Percentiles rank a stretch among this genome's conserved stretches.
These are phyloP conservation scores for Colostygia pectinataria DNA, from an alignment of 2,888 invertebrate genomes.

Conservation along the genomic window DNA sequence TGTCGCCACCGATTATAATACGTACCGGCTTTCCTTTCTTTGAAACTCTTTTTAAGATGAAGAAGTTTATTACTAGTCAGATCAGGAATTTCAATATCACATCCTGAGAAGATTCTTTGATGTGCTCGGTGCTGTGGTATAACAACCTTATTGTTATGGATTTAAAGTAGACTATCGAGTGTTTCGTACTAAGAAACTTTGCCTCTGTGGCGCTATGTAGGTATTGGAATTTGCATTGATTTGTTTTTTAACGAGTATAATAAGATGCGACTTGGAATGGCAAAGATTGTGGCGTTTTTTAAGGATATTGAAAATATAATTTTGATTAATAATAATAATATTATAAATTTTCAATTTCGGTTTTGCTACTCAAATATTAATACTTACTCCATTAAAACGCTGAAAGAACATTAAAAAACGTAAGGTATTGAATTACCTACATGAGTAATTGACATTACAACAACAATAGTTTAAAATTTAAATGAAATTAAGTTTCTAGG, in stretches of 20 bases:
- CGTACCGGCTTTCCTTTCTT: conserved; percentile 32
- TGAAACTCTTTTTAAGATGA: conserved; percentile 44
- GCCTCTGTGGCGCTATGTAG: conserved; percentile 8
- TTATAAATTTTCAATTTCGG: too few species aligned
- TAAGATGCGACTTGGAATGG: conserved; percentile 5
- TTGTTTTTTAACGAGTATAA: conserved; percentile 17
- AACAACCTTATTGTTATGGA: conserved; percentile 16
- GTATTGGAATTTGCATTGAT: conserved; percentile 25
- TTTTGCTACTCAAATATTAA: too few species aligned
- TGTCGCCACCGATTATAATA: conserved; percentile 35
- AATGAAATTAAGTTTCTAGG: not conserved
- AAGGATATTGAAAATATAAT: too few species aligned
- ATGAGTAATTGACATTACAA: too few species aligned
- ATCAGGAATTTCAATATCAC: conserved; percentile 81
- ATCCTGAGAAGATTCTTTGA: conserved; percentile 78
- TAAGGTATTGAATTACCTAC: too few species aligned
- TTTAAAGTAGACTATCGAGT: conserved; percentile 14
- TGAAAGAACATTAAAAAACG: too few species aligned
- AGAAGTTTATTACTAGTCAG: conserved; percentile 79
- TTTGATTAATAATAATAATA: too few species aligned
- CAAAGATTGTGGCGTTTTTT: not conserved
- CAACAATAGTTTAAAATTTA: too few species aligned
- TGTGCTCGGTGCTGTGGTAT: conserved; percentile 50
- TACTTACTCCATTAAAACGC: too few species aligned
- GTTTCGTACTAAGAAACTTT: not conserved